Evolutionary conservation across 2,797 vertebrate genomes (phyloP).

Genomic region (Pelodytes ibericus): DNA sequence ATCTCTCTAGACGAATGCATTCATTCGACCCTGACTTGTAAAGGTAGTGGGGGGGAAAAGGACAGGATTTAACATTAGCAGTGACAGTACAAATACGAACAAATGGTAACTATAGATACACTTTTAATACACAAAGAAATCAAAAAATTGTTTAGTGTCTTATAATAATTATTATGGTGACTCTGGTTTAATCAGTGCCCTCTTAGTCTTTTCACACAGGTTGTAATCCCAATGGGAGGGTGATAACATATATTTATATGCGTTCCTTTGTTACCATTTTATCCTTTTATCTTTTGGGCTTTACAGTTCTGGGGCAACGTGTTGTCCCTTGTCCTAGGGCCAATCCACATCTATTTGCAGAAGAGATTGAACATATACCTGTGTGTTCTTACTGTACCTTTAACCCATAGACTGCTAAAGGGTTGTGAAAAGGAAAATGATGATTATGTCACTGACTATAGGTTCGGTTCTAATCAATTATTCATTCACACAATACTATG

Average conservation of each 20-base stretch:
- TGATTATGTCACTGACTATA: neutral
- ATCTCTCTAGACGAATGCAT: slow-evolving; percentile 46
- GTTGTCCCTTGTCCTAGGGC: slow-evolving; percentile 17
- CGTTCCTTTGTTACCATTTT: slow-evolving; percentile 86
- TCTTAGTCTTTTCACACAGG: slow-evolving; percentile 82
- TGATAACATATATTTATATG: slow-evolving; percentile 88
- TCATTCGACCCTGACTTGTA: slow-evolving; percentile 13
- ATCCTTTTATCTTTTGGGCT: slow-evolving; percentile 72
- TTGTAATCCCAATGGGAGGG: slow-evolving; percentile 82
- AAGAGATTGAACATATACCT: neutral
- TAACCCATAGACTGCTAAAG: slow-evolving; percentile 64
- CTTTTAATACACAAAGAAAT: slow-evolving; percentile 65
- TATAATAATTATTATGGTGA: slow-evolving; percentile 71
- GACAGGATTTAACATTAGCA: slow-evolving; percentile 48
- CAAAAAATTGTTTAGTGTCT: slow-evolving; percentile 64
- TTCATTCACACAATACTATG: neutral
- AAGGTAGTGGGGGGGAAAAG: neutral
- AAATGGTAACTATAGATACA: too few species aligned
- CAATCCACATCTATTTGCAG: slow-evolving; percentile 31
- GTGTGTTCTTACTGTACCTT: neutral
- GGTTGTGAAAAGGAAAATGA: neutral
- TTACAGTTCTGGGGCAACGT: slow-evolving; percentile 66
- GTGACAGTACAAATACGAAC: too few species aligned
- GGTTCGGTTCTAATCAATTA: neutral
- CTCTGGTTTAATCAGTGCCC: slow-evolving; percentile 67